Conservation (phyloP, 92 coral and sea anemone species). For the Paragorgia papillata region DNA sequence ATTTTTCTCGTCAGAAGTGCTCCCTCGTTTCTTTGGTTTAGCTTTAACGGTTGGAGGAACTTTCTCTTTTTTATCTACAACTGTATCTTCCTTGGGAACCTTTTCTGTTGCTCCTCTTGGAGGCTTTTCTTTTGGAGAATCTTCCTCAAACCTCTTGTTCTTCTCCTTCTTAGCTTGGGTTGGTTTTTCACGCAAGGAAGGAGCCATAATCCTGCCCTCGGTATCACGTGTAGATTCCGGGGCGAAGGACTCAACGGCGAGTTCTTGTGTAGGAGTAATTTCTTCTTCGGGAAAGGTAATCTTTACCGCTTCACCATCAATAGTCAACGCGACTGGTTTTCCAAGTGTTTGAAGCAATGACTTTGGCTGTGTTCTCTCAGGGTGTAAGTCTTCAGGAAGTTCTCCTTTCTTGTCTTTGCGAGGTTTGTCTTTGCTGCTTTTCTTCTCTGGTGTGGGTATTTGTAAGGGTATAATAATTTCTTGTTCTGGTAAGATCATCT, state of each 20-base stretch:
- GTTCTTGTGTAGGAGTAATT: neutral
- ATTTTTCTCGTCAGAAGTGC: neutral
- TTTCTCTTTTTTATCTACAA: neutral
- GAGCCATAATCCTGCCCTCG: neutral
- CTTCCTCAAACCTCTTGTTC: neutral
- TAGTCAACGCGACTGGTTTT: slow-evolving; percentile 18
- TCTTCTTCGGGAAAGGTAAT: neutral
- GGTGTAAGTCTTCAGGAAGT: neutral
- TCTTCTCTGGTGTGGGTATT: no score
- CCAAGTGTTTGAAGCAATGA: slow-evolving; percentile 11
- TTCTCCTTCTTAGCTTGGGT: neutral
- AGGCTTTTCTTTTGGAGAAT: neutral
- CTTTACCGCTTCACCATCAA: slow-evolving; percentile 11
- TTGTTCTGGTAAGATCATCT: neutral
- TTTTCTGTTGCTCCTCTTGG: neutral
- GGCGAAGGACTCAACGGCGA: neutral
- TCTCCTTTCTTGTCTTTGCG: neutral
- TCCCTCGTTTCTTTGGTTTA: slow-evolving; percentile 15
- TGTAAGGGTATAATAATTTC: neutral
- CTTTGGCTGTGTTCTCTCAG: neutral
- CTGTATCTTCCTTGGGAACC: neutral
- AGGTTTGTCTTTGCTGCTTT: no score
- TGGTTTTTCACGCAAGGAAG: neutral
- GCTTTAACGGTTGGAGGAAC: neutral
- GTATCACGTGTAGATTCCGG: neutral